phyloP scores from a whole-genome alignment of 1,140 invertebrate genomes.

The Zophobas atratus region DNA sequence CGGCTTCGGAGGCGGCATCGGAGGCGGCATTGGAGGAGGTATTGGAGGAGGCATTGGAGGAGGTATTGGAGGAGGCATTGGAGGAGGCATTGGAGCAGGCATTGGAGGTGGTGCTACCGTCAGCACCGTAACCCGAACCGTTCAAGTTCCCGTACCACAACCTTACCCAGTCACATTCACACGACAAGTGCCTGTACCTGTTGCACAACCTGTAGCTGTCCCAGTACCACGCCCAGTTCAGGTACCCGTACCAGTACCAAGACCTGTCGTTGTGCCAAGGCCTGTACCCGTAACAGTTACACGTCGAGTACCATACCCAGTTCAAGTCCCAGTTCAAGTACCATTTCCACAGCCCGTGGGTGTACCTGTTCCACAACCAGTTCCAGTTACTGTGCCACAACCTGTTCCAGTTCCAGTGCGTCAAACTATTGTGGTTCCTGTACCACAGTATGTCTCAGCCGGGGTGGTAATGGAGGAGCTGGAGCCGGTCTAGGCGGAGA shows the following conservation, averaged over 20 bases:
- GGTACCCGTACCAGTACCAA: slow-evolving; percentile 66
- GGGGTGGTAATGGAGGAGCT: slow-evolving; percentile 55
- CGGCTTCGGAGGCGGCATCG: slow-evolving; percentile 52
- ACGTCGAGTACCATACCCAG: no score
- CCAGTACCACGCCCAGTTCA: slow-evolving; percentile 64
- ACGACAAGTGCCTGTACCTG: slow-evolving; percentile 67
- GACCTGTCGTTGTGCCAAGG: slow-evolving; percentile 58
- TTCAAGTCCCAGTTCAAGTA: slow-evolving; percentile 30
- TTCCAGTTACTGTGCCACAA: slow-evolving; percentile 61
- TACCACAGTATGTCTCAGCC: slow-evolving; percentile 64
- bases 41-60: slow-evolving; percentile 54
- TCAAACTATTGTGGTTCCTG: slow-evolving; percentile 61
- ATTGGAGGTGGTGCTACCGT: slow-evolving; percentile 52
- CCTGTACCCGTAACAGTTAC: slow-evolving; percentile 26
- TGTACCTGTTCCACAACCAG: slow-evolving; percentile 52
- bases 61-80: slow-evolving; percentile 54
- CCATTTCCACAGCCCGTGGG: slow-evolving; percentile 60
- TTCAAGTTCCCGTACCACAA: slow-evolving; percentile 63
- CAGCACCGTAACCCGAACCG: slow-evolving; percentile 57
- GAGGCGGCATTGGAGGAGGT: slow-evolving; percentile 50
- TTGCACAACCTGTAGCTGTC: slow-evolving; percentile 66
- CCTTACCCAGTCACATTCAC: slow-evolving; percentile 68
- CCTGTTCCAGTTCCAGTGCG: slow-evolving; percentile 63
- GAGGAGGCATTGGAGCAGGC: slow-evolving; percentile 53
- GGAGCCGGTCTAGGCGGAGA: slow-evolving; percentile 53